Evolutionary conservation across 2,888 invertebrate genomes (phyloP), one percentile per base, ranked within the genome.

Genomic region (Drosophila kanekoi): DNA sequence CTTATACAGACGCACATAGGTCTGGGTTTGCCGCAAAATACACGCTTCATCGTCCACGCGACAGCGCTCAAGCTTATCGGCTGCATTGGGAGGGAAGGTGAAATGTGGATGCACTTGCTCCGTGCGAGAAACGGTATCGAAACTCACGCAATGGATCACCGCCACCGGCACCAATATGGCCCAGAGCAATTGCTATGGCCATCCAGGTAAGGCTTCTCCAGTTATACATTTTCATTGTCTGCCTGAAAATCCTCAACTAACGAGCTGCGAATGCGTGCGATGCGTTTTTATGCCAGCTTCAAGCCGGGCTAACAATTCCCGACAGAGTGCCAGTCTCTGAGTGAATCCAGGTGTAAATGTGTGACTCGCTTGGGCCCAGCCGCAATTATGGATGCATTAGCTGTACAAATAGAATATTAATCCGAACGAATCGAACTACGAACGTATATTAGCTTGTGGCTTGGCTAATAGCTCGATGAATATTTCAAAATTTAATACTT

Each of bases 21-120:
- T 14, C 14, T 82, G 69, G 0, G 69, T 71, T 49, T 81, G 82
- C 13, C 47, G 62, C 11, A 78, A 38, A 0, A 81, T 4, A 10
- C 90, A 90, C 1, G 51, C 38, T 9, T 81, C 80, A 20, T 90
- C 89, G 3, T 63, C 56, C 4, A 78, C 14, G 13, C 58, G 81
- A 41, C 90, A 90, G 18, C 72, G 84, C 4, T 69, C 8, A 6
- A 28, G 28, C 28, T 28, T 8, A 28, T 28, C 28, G 28, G 28
- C 28, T 28, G 28, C 28, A 28, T 2, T 0, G 28, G 0, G 8
- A 28, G 8, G 0, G 0, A 8, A 2, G 0, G 8, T 8, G 8
- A 28, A 8, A 28, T 28, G 28, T 35, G 13, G 35, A 35, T 35
- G 35, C 35, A 35, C 35, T 35, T 13, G 35, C 35, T 35, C 35